Percentiles rank a stretch among this genome's conserved stretches.
Conservation (phyloP, 2,888 invertebrate genomes). For the Callyntrura sp. region DNA sequence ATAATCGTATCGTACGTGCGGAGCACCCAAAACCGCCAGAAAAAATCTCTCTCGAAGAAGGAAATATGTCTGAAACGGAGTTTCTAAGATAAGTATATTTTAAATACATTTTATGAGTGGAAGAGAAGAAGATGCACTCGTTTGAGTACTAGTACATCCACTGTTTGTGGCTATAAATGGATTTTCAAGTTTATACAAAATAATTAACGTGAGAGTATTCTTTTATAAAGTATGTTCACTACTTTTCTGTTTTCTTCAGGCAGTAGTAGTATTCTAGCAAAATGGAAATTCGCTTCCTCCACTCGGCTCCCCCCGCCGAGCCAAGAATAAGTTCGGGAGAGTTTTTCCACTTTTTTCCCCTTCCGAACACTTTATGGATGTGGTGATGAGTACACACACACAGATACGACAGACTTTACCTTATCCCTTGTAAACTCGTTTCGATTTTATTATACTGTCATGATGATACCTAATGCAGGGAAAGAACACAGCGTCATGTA, state of each 20-base stretch:
- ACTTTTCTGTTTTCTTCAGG: background rate
- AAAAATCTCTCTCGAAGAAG: too few species aligned
- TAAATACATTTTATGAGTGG: too few species aligned
- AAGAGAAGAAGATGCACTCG: background rate
- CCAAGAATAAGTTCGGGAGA: slow-evolving; percentile 65
- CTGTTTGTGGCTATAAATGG: slow-evolving; percentile 25
- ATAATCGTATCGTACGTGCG: too few species aligned
- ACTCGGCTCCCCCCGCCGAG: slow-evolving; percentile 52
- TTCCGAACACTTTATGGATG: slow-evolving; percentile 45
- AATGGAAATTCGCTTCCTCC: background rate
- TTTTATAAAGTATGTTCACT: background rate
- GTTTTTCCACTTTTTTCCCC: slow-evolving; percentile 21
- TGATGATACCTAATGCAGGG: background rate
- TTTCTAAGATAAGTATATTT: too few species aligned
- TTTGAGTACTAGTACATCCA: background rate
- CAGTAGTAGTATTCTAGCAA: background rate
- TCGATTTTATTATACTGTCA: background rate
- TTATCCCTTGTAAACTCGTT: background rate
- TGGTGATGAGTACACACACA: background rate
- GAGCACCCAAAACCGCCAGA: too few species aligned
- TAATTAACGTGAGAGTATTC: background rate
- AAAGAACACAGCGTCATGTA: background rate
- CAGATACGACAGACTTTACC: background rate
- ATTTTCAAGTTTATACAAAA: slow-evolving; percentile 26
- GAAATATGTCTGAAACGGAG: too few species aligned